Percentiles rank a stretch among this genome's conserved stretches.
phyloP scores from a whole-genome alignment of 2,888 invertebrate species.

The Drosophila buzzatii region DNA sequence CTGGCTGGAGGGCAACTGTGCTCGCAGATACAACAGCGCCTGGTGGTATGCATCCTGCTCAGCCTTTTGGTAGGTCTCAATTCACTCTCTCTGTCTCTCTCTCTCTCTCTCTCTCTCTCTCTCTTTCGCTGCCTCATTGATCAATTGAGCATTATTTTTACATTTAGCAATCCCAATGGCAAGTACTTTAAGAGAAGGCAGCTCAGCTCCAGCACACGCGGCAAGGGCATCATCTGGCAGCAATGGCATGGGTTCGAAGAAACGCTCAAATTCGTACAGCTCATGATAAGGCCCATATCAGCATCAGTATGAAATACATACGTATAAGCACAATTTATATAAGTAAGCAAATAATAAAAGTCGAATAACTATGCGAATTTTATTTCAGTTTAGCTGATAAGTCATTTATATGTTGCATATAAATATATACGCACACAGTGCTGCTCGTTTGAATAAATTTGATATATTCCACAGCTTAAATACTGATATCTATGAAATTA shows the following conservation, averaged over 20 bases:
- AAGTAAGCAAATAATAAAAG: not conserved
- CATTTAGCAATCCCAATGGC: slow-evolving; percentile 88
- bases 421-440: not conserved
- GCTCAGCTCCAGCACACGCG: slow-evolving; percentile 61
- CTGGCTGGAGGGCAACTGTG: slow-evolving; percentile 89
- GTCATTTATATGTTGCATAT: not conserved
- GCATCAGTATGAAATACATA: not conserved
- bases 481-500: too few relatives aligned
- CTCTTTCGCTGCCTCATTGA: not conserved
- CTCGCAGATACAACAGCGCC: slow-evolving; percentile 88
- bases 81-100: too few relatives aligned
- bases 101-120: not conserved
- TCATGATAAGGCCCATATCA: slow-evolving; percentile 87
- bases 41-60: slow-evolving; percentile 91
- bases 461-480: too few relatives aligned
- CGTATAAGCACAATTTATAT: not conserved
- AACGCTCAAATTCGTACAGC: slow-evolving; percentile 87
- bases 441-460: too few relatives aligned
- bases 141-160: too few relatives aligned
- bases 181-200: slow-evolving; percentile 86
- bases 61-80: slow-evolving; percentile 85
- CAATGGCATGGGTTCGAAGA: slow-evolving; percentile 88
- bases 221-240: slow-evolving; percentile 87
- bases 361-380: not conserved
- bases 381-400: not conserved